These are phyloP conservation scores for Pangasius sanitwongsei DNA, from an alignment of 2,797 vertebrate species.

Conservation along the genomic window DNA sequence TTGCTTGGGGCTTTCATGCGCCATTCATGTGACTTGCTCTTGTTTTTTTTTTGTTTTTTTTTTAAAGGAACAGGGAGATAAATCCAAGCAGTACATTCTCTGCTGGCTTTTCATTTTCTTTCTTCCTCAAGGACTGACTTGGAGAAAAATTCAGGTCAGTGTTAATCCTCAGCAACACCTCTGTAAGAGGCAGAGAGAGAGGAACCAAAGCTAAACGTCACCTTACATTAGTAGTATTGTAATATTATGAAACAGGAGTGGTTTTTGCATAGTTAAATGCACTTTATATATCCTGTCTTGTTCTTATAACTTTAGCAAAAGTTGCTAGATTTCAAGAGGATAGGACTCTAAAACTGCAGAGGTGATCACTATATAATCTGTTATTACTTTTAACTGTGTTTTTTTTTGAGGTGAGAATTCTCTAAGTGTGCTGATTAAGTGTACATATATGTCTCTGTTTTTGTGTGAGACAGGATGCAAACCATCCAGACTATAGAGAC, in stretches of 20 bases:
- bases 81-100: neutral
- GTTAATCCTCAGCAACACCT: neutral
- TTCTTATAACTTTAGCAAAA: neutral
- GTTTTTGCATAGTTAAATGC: neutral
- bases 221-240: neutral
- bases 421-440: neutral
- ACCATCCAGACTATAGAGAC: constrained; percentile 78
- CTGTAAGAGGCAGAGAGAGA: neutral
- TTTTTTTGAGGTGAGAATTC: neutral
- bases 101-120: neutral
- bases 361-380: too few species aligned
- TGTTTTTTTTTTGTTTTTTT: constrained; percentile 27
- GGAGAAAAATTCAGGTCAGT: constrained; percentile 30
- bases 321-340: neutral
- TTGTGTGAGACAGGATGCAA: constrained; percentile 71
- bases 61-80: neutral
- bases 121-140: neutral
- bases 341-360: too few species aligned
- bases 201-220: neutral
- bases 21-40: constrained; percentile 1
- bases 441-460: neutral
- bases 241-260: neutral
- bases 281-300: neutral
- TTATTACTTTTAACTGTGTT: neutral
- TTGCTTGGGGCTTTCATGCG: constrained; percentile 1